Conservation (phyloP, 2,888 invertebrate genomes). For the Diarsia mendica region DNA sequence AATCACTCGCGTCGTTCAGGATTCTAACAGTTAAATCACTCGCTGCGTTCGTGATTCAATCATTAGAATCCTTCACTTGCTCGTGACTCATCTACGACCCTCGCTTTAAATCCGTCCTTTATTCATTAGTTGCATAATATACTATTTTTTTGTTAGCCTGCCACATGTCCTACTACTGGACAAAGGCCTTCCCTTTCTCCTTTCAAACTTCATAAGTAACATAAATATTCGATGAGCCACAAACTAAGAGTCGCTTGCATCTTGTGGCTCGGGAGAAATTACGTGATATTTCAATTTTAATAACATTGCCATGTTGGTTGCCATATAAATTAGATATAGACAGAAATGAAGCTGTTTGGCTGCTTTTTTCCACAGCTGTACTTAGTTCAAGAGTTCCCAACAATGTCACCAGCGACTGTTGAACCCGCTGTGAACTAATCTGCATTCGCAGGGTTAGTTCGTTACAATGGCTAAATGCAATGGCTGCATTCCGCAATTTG, state of each 20-base stretch:
- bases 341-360: constrained; percentile 21
- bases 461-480: constrained; percentile 35
- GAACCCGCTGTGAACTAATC: constrained; percentile 34
- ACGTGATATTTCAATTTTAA: neutral
- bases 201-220: neutral
- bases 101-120: no score
- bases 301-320: neutral
- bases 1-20: no score
- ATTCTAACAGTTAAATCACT: no score
- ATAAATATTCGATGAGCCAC: neutral
- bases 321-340: neutral
- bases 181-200: neutral
- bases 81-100: no score
- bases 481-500: constrained; percentile 4
- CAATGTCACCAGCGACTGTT: constrained; percentile 39
- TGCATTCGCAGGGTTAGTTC: constrained; percentile 27
- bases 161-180: neutral
- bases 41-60: no score
- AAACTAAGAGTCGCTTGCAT: neutral
- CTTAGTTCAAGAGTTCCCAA: constrained; percentile 17
- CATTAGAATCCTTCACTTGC: no score
- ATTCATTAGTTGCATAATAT: no score
- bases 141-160: neutral
- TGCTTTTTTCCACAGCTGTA: constrained; percentile 19
- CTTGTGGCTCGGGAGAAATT: neutral